Conservation (phyloP, 2,797 vertebrate species). For the Siniperca undulata region DNA sequence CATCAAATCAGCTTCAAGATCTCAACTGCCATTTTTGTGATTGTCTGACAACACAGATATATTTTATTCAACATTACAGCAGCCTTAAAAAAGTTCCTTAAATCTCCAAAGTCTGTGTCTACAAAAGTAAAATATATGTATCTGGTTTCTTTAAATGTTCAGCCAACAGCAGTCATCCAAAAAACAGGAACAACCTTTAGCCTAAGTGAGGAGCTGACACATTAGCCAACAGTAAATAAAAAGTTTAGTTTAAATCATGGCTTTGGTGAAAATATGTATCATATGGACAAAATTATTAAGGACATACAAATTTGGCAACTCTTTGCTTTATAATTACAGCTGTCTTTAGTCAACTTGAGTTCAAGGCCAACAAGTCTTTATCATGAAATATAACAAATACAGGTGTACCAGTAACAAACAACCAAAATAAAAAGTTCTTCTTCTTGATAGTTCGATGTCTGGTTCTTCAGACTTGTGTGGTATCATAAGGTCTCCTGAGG, state of each 20-base stretch:
- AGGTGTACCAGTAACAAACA: too few relatives aligned
- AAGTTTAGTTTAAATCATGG: background rate
- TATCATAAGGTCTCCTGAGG: background rate
- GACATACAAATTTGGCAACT: background rate
- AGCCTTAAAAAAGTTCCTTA: background rate
- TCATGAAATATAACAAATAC: slow-evolving; percentile 1
- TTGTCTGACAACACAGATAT: background rate
- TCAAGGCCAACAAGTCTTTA: slow-evolving; percentile 5
- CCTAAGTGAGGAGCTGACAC: background rate
- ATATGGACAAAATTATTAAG: background rate
- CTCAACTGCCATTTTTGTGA: background rate
- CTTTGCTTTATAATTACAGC: background rate
- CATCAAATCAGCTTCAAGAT: background rate
- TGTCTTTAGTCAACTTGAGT: background rate
- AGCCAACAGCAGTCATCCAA: background rate
- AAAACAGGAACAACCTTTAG: too few relatives aligned
- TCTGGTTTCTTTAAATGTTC: background rate
- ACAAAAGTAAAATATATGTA: background rate
- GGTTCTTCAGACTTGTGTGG: slow-evolving; percentile 4
- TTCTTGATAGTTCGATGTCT: background rate
- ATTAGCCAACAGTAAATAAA: background rate
- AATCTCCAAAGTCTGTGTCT: too few relatives aligned
- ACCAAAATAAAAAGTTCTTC: background rate
- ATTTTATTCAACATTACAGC: slow-evolving; percentile 15
- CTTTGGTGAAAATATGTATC: background rate